Percentiles rank a stretch among this genome's conserved stretches.
Evolutionary conservation across 2,797 vertebrate genomes (phyloP).

Genomic region (Crocodylus rhombifer): DNA sequence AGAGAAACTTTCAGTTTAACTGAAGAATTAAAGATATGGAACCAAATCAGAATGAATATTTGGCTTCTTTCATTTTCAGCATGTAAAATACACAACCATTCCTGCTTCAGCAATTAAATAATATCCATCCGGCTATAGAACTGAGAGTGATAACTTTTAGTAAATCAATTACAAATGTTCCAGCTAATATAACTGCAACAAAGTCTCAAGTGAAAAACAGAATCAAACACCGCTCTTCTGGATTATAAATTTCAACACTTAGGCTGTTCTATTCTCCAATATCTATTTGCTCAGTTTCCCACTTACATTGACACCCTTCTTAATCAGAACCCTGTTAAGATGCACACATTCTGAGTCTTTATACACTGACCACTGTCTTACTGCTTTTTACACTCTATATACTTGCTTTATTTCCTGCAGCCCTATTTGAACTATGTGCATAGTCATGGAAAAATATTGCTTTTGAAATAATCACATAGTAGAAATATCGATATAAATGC

Average conservation of each 20-base stretch:
- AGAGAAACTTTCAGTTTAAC: constrained; percentile 27
- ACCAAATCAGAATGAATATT: constrained; percentile 18
- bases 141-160: constrained; percentile 44
- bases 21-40: constrained; percentile 41
- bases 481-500: background rate
- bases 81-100: background rate
- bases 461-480: constrained; percentile 10
- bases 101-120: constrained; percentile 49
- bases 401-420: background rate
- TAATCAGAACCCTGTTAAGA: constrained; percentile 25
- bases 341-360: background rate
- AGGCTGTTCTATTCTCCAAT: background rate
- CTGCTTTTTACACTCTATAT: background rate
- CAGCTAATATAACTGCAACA: constrained; percentile 24
- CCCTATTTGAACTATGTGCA: constrained; percentile 26
- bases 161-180: constrained; percentile 43
- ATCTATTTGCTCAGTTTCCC: background rate
- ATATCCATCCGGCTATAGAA: constrained; percentile 43
- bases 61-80: constrained; percentile 33
- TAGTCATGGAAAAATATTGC: background rate
- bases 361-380: background rate
- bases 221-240: constrained; percentile 1
- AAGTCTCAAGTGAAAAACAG: constrained; percentile 19
- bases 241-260: background rate
- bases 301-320: background rate